Base-by-base conservation (phyloP, 2,888 invertebrate genomes). In the Drosophila austrosaltans region DNA sequence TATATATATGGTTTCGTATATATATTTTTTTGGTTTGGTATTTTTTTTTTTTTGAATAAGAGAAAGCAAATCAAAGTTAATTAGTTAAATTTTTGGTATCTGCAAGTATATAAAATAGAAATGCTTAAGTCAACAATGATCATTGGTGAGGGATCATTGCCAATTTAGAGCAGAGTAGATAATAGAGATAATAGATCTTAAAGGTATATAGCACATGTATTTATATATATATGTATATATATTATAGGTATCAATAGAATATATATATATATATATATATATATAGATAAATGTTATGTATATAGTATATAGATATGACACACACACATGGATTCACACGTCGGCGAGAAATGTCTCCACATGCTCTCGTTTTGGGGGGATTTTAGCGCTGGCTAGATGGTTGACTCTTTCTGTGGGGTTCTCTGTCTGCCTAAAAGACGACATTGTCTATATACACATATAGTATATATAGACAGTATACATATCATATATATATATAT, bases 11-110 rank as follows among this genome's bases (percentile, higher is more conserved):
- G 36, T 67, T 70, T 64, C 44, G 73, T 64, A 53, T 64, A 48
- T 44, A 61, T 63, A 72, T 67, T 67, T 67, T 64, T 75, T 72
- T 63, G 66, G 62, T 76, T 67, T 69, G 60, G 69, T 70, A 62
- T 73, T 70, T 77, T 67, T 70, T 42, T 60, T 63, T 69, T 81
- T 85, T 90, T 90, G 87, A 90, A 90, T 90, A 90, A 91, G 90
- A 90, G 87, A 90, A 90, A 91, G 90, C 88, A 90, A 90, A 90
- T 91, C 88, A 90, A 90, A 90, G 89, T 87, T 87, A 87, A 90
- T 90, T 91, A 90, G 91, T 89, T 91, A 90, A 89, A 87, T 87
- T 85, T 84, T 84, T 87, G 87, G 82, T 82, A 88, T 89, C 88
- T 89, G 88, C 84, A 87, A 89, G 78, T 87, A 88, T 81, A 82